phyloP scores from a whole-genome alignment of 2,888 invertebrate genomes.

The Eristalis tenax region DNA sequence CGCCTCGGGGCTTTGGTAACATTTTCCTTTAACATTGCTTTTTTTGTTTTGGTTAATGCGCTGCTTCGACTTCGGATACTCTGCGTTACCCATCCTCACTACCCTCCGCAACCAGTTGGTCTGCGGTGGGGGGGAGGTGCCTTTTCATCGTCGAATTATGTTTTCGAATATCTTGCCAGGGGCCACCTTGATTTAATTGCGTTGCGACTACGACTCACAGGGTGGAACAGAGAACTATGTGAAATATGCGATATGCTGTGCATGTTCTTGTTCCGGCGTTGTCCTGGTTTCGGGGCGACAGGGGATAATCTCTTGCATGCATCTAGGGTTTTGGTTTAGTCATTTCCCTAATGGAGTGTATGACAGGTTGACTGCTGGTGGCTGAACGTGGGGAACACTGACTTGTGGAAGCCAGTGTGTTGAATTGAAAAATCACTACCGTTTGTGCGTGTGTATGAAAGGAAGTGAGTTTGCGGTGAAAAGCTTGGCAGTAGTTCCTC shows the following conservation, averaged over 20 bases:
- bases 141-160: constrained; percentile 68
- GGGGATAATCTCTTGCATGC: constrained; percentile 44
- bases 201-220: constrained; percentile 56
- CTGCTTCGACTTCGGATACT: constrained; percentile 31
- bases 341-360: constrained; percentile 28
- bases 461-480: too few species aligned
- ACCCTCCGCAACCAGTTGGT: background rate
- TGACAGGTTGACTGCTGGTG: background rate
- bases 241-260: constrained; percentile 2
- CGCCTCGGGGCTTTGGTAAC: constrained; percentile 43
- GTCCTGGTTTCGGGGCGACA: constrained; percentile 34
- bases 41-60: constrained; percentile 50
- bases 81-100: background rate
- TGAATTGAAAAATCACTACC: constrained; percentile 22
- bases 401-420: background rate
- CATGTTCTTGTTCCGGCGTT: constrained; percentile 5
- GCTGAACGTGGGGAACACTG: too few species aligned
- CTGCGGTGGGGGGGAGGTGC: constrained; percentile 20
- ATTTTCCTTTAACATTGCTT: background rate
- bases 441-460: background rate
- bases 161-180: constrained; percentile 67
- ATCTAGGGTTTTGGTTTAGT: constrained; percentile 26
- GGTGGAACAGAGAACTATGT: constrained; percentile 31
- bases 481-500: too few species aligned
- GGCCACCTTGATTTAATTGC: constrained; percentile 70